phyloP scores from a whole-genome alignment of 2,797 vertebrate genomes.

The Crypturellus tataupa region DNA sequence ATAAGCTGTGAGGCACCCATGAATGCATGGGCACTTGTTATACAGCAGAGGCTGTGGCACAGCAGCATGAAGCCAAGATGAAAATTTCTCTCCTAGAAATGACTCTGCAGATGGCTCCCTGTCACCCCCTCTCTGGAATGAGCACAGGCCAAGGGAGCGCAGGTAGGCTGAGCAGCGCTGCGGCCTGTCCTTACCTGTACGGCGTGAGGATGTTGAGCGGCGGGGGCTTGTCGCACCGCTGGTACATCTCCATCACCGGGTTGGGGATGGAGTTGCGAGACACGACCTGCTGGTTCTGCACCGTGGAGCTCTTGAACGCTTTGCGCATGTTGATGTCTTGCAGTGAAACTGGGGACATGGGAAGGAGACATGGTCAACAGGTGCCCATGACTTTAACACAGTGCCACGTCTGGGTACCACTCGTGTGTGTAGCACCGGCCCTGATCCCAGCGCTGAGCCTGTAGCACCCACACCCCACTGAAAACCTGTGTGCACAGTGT shows the following conservation, averaged over 20 bases:
- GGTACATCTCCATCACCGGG: conserved; percentile 94
- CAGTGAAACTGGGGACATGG: conserved; percentile 84
- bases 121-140: background rate
- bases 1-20: background rate
- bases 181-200: conserved; percentile 82
- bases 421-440: background rate
- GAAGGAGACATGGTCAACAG: background rate
- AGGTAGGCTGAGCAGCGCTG: background rate
- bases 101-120: background rate
- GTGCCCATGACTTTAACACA: background rate
- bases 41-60: fast-evolving
- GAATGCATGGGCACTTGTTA: fast-evolving
- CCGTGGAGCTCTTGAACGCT: conserved; percentile 93
- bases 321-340: conserved; percentile 96
- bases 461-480: fast-evolving
- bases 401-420: background rate
- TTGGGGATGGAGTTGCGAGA: conserved; percentile 91
- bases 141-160: background rate
- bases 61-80: background rate
- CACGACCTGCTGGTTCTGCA: conserved; percentile 94
- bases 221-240: conserved; percentile 91
- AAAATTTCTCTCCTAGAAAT: background rate
- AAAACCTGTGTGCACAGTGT: background rate
- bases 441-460: background rate
- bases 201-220: conserved; percentile 93